phyloP scores from a whole-genome alignment of 2,888 invertebrate species.

The Dasypolia templi region DNA sequence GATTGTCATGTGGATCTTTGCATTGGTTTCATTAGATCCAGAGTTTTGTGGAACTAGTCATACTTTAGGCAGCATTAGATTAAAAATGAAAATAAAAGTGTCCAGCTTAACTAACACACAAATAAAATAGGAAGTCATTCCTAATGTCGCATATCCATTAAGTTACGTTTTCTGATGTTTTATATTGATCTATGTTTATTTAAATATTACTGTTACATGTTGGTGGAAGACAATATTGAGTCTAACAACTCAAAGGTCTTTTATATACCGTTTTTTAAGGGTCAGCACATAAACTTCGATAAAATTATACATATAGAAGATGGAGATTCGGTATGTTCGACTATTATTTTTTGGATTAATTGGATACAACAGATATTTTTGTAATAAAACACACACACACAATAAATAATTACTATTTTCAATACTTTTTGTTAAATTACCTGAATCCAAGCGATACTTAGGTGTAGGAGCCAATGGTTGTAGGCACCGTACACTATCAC shows the following conservation, averaged over 20 bases:
- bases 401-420: too few species aligned
- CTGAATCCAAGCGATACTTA: background rate
- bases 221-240: background rate
- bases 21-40: conserved; percentile 32
- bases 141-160: background rate
- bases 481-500: too few species aligned
- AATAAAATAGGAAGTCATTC: background rate
- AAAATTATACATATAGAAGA: background rate
- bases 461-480: too few species aligned
- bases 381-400: too few species aligned
- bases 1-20: conserved; percentile 65
- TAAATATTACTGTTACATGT: too few species aligned
- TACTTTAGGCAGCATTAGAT: too few species aligned
- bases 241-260: background rate
- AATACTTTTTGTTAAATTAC: background rate
- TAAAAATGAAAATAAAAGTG: background rate
- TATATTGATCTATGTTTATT: too few species aligned
- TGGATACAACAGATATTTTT: background rate
- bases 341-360: background rate
- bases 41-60: background rate
- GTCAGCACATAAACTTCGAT: background rate
- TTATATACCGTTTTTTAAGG: background rate
- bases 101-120: background rate
- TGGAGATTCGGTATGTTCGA: background rate
- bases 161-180: background rate